Conservation (phyloP, 2,113 vertebrate species). For the Onychostoma macrolepis region DNA sequence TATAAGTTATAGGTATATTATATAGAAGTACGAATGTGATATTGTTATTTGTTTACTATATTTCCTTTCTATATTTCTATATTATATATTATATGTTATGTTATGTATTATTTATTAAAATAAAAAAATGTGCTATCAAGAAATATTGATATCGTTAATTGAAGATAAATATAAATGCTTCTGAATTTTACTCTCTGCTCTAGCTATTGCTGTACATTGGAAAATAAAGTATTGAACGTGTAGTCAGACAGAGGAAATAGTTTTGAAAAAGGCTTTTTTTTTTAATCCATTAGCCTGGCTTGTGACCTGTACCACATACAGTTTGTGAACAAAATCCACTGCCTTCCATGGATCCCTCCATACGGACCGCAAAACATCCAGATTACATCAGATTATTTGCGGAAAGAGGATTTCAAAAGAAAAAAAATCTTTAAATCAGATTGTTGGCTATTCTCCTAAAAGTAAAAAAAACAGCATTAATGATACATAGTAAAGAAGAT, state of each 20-base stretch:
- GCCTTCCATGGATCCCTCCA: slow-evolving; percentile 2
- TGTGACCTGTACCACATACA: not conserved
- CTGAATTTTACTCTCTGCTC: not conserved
- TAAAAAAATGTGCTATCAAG: not conserved
- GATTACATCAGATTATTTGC: slow-evolving; percentile 51
- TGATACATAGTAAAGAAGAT: not conserved
- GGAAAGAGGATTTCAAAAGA: slow-evolving; percentile 44
- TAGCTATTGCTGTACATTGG: not conserved
- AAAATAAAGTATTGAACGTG: not conserved
- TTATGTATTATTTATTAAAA: not conserved
- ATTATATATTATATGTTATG: not conserved
- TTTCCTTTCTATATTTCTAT: not conserved
- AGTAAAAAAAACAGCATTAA: not conserved
- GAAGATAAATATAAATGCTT: no score
- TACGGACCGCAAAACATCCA: slow-evolving; percentile 49
- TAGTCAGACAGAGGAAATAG: not conserved
- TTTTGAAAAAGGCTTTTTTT: not conserved
- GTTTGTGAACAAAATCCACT: not conserved
- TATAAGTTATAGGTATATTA: not conserved
- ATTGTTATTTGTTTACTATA: not conserved
- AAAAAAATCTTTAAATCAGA: slow-evolving; percentile 41
- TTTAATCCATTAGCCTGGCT: not conserved
- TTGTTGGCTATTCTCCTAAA: slow-evolving; percentile 11
- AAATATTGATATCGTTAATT: not conserved
- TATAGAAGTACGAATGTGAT: not conserved